A percentile compares a stretch with the other conserved stretches of the same genome.
phyloP scores from a whole-genome alignment of 2,888 invertebrate species.

The Phortica magna region DNA sequence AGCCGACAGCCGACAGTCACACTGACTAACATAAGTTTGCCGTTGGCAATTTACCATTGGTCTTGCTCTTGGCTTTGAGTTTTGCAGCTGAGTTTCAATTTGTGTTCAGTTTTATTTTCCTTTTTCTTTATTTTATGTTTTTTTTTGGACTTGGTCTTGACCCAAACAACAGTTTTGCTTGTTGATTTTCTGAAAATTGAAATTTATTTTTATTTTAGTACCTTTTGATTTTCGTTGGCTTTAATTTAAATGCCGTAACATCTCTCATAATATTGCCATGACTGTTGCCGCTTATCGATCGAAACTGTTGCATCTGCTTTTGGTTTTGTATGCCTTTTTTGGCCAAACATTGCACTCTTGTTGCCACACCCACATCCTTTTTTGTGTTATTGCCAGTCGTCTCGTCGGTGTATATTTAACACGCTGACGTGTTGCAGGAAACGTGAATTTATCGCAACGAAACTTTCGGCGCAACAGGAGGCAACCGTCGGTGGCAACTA shows the following conservation, averaged over 20 bases:
- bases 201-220: too few relatives aligned
- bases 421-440: conserved; percentile 61
- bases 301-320: conserved; percentile 14
- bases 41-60: conserved; percentile 58
- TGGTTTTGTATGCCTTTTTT: not conserved
- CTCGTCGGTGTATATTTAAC: conserved; percentile 39
- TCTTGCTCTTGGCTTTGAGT: conserved; percentile 72
- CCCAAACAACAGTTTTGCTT: conserved; percentile 51
- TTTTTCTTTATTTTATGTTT: conserved; percentile 25
- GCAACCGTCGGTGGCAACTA: conserved; percentile 26
- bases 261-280: conserved; percentile 45
- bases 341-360: not conserved
- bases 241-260: too few relatives aligned
- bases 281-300: conserved; percentile 27
- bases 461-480: conserved; percentile 54
- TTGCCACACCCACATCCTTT: conserved; percentile 24
- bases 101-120: conserved; percentile 17
- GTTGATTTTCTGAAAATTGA: too few relatives aligned
- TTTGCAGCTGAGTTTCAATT: conserved; percentile 50
- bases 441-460: conserved; percentile 65
- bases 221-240: too few relatives aligned
- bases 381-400: not conserved
- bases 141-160: conserved; percentile 56
- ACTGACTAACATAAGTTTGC: conserved; percentile 21
- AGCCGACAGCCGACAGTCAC: not conserved